phyloP scores from a whole-genome alignment of 2,888 invertebrate species.

The Calliphora vomitoria region DNA sequence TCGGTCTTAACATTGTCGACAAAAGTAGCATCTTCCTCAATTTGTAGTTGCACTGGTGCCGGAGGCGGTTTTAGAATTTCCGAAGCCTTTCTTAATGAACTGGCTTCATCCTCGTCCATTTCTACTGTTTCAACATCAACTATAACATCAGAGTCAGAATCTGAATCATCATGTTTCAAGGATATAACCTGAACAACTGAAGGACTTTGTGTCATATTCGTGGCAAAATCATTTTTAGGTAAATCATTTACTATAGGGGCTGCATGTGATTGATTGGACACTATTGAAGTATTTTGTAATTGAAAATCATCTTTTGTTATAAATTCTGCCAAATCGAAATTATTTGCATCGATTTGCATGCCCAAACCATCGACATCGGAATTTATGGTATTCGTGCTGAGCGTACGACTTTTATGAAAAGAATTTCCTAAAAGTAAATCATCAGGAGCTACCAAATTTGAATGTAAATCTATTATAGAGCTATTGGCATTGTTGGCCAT shows the following conservation, averaged over 20 bases:
- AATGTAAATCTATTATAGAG: slow-evolving; percentile 50
- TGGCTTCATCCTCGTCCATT: slow-evolving; percentile 76
- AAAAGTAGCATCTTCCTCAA: slow-evolving; percentile 76
- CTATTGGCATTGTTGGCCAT: slow-evolving; percentile 15
- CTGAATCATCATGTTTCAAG: slow-evolving; percentile 76
- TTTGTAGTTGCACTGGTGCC: slow-evolving; percentile 13
- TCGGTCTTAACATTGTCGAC: slow-evolving; percentile 81
- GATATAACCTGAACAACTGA: slow-evolving; percentile 65
- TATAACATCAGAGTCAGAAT: slow-evolving; percentile 83
- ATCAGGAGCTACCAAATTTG: slow-evolving; percentile 61
- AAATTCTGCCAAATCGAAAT: slow-evolving; percentile 83
- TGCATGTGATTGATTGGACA: neutral
- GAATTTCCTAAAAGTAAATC: slow-evolving; percentile 54
- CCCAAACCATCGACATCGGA: slow-evolving; percentile 81
- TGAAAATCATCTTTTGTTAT: slow-evolving; percentile 83
- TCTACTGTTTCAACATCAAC: slow-evolving; percentile 84
- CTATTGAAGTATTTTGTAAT: slow-evolving; percentile 60
- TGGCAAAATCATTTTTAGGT: slow-evolving; percentile 9
- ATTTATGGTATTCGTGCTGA: slow-evolving; percentile 79
- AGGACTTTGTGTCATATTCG: slow-evolving; percentile 18
- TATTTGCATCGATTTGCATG: slow-evolving; percentile 80
- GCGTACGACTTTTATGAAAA: slow-evolving; percentile 77
- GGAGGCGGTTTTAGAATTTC: slow-evolving; percentile 54
- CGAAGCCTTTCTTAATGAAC: slow-evolving; percentile 58
- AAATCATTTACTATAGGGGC: neutral